A percentile compares a stretch with the other conserved stretches of the same genome.
phyloP scores from a whole-genome alignment of 2,888 invertebrate genomes.

The Romanomermis culicivorax region DNA sequence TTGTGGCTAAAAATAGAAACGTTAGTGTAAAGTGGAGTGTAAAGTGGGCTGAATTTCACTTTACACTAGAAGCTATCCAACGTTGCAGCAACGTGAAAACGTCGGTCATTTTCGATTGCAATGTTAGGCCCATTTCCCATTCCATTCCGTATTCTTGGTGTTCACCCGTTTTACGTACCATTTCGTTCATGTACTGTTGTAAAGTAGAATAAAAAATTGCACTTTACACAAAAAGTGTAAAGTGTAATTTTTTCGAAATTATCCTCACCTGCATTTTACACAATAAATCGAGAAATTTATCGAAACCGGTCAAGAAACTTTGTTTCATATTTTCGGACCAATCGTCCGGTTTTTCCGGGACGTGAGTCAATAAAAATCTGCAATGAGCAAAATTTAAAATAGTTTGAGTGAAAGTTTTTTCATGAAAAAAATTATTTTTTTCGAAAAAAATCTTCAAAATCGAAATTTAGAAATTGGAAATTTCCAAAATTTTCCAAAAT shows the following conservation, averaged over 20 bases:
- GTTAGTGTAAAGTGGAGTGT: no score
- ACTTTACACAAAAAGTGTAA: no score
- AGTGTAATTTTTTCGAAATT: no score
- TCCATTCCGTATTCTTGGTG: slow-evolving; percentile 98
- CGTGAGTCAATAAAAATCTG: slow-evolving; percentile 45
- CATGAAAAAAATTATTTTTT: no score
- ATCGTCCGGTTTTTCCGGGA: slow-evolving; percentile 22
- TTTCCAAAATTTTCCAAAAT: no score
- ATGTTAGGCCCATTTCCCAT: slow-evolving; percentile 95
- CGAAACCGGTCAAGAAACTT: slow-evolving; percentile 68
- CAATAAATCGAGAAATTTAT: slow-evolving; percentile 54
- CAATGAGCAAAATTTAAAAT: no score
- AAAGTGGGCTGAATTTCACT: background rate
- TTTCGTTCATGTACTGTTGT: slow-evolving; percentile 41
- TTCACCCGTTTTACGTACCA: slow-evolving; percentile 58
- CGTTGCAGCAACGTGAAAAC: slow-evolving; percentile 63
- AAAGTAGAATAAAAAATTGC: no score
- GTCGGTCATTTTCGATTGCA: slow-evolving; percentile 75
- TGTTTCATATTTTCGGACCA: slow-evolving; percentile 62
- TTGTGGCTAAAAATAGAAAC: background rate
- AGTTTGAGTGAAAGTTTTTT: no score
- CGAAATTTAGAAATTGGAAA: no score
- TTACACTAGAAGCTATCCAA: slow-evolving; percentile 42
- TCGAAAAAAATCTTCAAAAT: no score
- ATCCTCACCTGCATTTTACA: slow-evolving; percentile 81